Evolutionary conservation across 2,888 invertebrate genomes (phyloP), one percentile per base, ranked within the genome.

Genomic region (Ophonus ardosiacus): DNA sequence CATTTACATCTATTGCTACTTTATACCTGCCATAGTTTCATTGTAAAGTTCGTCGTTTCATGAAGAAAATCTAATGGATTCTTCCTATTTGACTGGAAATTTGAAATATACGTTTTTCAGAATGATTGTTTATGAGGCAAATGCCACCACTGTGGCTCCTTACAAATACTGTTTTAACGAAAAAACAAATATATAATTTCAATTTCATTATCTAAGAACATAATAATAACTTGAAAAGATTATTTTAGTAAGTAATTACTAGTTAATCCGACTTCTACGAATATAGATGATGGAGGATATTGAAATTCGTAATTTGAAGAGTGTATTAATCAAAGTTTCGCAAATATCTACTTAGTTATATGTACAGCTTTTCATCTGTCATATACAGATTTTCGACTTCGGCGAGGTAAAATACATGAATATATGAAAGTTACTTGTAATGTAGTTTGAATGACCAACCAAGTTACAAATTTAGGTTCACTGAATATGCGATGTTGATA

Each of bases 401-500:
- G 18, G 8, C 18, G 8, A n/a, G 7, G 17, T 13, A 17, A 59
- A 59, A 59, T 59, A 59, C 59, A 59, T 59, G 59, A 59, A 59
- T 17, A 31, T 17, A 18, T 21, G 63, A 21, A 63, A 63, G 63
- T 63, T 63, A 21, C 18, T 21, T 18, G 18, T 8, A 24, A 59
- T 17, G 59, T 59, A n/a, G 63, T 18, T 63, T 24, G 21, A 63
- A 63, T 63, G 24, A 63, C 21, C 63, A 18, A 63, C 18, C 18
- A 63, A 63, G 63, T 63, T 63, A 63, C 63, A 24, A 63, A 63
- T 63, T 63, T 13, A 10, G 24, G 24, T 7, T 63, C 18, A 21
- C 18, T 63, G 24, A 21, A 63, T 63, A 59, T 63, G 21, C 24
- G 18, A 63, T 63, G 18, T 63, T 7, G 6, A 18, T n/a, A 65